phyloP scores from a whole-genome alignment of 1,140 invertebrate genomes.

The Drosophila setifemur region DNA sequence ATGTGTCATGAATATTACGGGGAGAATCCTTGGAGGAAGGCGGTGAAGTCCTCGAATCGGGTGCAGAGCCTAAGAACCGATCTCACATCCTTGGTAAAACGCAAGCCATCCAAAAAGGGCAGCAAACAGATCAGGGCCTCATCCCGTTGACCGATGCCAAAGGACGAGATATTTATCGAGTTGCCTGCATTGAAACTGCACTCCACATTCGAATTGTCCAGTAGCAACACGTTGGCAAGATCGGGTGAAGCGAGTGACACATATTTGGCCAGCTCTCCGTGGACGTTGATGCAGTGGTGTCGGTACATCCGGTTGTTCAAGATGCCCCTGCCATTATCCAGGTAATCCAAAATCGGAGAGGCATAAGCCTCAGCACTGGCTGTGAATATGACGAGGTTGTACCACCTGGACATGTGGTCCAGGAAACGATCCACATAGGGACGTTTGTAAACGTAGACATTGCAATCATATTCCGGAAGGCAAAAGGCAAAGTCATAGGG shows the following conservation, averaged over 20 bases:
- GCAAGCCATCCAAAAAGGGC: conserved; percentile 51
- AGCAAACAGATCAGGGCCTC: conserved; percentile 27
- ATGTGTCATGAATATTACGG: background rate
- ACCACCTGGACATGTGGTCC: conserved; percentile 51
- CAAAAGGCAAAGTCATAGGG: conserved; percentile 22
- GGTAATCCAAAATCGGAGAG: conserved; percentile 21
- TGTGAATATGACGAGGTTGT: conserved; percentile 44
- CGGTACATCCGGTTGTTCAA: conserved; percentile 27
- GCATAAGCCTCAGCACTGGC: conserved; percentile 29
- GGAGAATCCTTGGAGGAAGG: background rate
- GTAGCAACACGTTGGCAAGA: conserved; percentile 21
- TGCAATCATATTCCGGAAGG: background rate
- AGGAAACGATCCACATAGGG: conserved; percentile 54
- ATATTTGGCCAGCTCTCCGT: conserved; percentile 19
- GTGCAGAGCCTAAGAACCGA: conserved; percentile 24
- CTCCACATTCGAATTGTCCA: conserved; percentile 33
- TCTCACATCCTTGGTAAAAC: conserved; percentile 51
- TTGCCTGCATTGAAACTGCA: conserved; percentile 50
- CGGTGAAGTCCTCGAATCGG: background rate
- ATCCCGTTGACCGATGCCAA: conserved; percentile 9
- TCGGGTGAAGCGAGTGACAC: conserved; percentile 9
- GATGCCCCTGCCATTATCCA: conserved; percentile 37
- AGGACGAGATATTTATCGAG: conserved; percentile 25
- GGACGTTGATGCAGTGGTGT: conserved; percentile 28
- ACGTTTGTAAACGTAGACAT: conserved; percentile 45